A percentile compares a stretch with the other conserved stretches of the same genome.
Conservation (phyloP, 2,113 vertebrate species). For the Mormyrus lacerda region DNA sequence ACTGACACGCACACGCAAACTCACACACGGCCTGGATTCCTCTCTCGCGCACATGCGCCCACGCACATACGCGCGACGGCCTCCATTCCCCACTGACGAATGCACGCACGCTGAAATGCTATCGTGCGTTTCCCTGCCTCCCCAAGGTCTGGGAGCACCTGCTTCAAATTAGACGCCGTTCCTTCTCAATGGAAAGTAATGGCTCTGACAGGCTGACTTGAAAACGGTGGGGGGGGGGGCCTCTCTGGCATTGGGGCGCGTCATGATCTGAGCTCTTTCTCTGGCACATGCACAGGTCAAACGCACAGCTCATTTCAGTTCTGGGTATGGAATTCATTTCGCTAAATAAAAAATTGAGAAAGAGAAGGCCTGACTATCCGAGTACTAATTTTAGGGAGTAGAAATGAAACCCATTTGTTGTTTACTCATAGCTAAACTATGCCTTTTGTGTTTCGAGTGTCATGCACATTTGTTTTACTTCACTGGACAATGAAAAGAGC, state of each 20-base stretch:
- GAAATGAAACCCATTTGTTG: conserved; percentile 16
- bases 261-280: conserved; percentile 17
- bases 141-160: conserved; percentile 43
- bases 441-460: conserved; percentile 11
- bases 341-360: conserved; percentile 20
- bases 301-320: conserved; percentile 12
- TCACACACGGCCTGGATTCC: background rate
- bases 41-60: background rate
- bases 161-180: conserved; percentile 58
- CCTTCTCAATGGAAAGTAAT: conserved; percentile 53
- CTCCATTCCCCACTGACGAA: background rate
- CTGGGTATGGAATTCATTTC: conserved; percentile 23
- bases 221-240: background rate
- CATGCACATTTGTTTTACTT: conserved; percentile 12
- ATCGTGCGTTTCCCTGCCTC: conserved; percentile 46
- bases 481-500: background rate
- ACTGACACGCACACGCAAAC: background rate
- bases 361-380: conserved; percentile 16
- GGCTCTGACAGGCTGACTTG: conserved; percentile 39
- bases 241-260: conserved; percentile 14
- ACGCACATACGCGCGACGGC: background rate
- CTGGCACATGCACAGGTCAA: conserved; percentile 25
- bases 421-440: conserved; percentile 18
- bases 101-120: background rate
- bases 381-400: conserved; percentile 13